A percentile compares a stretch with the other conserved stretches of the same genome.
These are phyloP conservation scores for Acropora yongei DNA, from an alignment of 64 coral and sea anemone genomes.

Conservation along the genomic window DNA sequence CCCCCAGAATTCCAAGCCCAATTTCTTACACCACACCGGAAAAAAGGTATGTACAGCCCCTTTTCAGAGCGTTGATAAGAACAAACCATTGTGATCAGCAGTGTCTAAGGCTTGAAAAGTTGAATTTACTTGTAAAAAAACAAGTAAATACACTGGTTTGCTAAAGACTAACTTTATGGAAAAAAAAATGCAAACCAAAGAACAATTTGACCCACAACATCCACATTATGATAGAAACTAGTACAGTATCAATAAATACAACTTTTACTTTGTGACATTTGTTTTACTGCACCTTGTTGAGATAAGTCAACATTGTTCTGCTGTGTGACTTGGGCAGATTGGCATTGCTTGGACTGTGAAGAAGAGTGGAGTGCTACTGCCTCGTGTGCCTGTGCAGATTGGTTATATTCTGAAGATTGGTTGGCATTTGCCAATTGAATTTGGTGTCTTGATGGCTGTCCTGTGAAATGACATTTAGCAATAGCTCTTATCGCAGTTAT, in stretches of 20 bases:
- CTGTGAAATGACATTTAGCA: too few relatives aligned
- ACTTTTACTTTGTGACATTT: not conserved
- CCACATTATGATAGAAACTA: conserved; percentile 5
- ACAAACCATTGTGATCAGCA: not conserved
- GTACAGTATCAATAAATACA: not conserved
- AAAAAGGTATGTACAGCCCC: too few relatives aligned
- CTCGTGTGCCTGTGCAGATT: too few relatives aligned
- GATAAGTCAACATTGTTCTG: not conserved
- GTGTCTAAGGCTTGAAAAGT: not conserved
- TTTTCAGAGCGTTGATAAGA: conserved; percentile 27
- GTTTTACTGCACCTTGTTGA: not conserved
- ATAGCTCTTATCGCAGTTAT: too few relatives aligned
- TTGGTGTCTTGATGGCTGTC: too few relatives aligned
- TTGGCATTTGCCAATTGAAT: not conserved
- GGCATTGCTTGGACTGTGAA: too few relatives aligned
- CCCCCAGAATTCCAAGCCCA: too few relatives aligned
- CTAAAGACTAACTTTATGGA: too few relatives aligned
- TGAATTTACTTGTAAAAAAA: conserved; percentile 32
- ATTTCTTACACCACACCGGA: too few relatives aligned
- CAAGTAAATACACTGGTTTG: not conserved
- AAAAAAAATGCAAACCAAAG: too few relatives aligned
- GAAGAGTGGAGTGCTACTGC: too few relatives aligned
- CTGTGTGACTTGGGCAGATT: conserved; percentile 1
- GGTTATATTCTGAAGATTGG: not conserved
- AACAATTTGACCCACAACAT: conserved; percentile 6